Conservation (phyloP, 2,797 vertebrate species). For the Sandelia bainsii region DNA sequence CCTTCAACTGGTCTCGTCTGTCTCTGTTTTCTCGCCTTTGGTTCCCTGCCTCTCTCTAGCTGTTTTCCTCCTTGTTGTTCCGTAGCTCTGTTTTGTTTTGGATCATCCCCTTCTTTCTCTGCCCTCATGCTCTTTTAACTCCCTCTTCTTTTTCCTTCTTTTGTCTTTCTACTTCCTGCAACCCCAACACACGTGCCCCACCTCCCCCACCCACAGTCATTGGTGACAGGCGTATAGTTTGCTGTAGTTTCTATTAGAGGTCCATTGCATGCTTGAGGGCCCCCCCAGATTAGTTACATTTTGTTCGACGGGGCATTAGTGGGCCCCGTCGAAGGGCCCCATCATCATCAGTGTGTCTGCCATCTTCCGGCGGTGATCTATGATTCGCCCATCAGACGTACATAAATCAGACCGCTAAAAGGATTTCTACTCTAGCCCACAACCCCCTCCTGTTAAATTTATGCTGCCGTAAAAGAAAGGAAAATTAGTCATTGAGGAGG, state of each 20-base stretch:
- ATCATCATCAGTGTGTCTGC: slow-evolving; percentile 88
- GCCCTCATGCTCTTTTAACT: neutral
- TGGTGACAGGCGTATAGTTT: slow-evolving; percentile 85
- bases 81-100: slow-evolving; percentile 21
- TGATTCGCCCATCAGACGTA: slow-evolving; percentile 87
- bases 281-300: slow-evolving; percentile 90
- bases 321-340: slow-evolving; percentile 84
- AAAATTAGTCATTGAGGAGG: slow-evolving; percentile 86
- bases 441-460: slow-evolving; percentile 84
- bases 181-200: slow-evolving; percentile 28
- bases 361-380: slow-evolving; percentile 86
- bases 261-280: slow-evolving; percentile 90
- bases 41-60: slow-evolving; percentile 1
- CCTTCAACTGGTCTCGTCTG: slow-evolving; percentile 40
- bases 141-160: slow-evolving; percentile 44
- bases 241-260: slow-evolving; percentile 88
- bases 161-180: slow-evolving; percentile 24
- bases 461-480: slow-evolving; percentile 88
- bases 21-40: slow-evolving; percentile 27
- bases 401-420: slow-evolving; percentile 90
- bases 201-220: slow-evolving; percentile 44
- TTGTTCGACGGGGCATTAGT: slow-evolving; percentile 88
- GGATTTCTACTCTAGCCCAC: slow-evolving; percentile 84
- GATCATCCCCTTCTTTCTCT: neutral
- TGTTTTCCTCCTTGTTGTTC: slow-evolving; percentile 6